Base-by-base conservation (phyloP, 2,888 invertebrate species). In the Harpalus rubripes region DNA sequence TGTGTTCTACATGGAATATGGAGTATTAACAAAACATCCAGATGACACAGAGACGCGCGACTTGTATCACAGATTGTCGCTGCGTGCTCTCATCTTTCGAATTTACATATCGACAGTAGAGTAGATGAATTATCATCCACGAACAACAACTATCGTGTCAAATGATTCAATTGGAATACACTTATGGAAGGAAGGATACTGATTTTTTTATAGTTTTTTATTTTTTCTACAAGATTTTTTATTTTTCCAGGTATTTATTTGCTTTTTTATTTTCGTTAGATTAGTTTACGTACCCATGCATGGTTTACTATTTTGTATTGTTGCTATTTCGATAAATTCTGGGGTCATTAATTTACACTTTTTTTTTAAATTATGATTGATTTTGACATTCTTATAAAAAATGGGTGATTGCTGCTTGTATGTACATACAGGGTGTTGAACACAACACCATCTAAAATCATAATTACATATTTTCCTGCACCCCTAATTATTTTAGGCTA, bases 201-300 rank as follows among this genome's bases (percentile, higher is more conserved):
- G 16, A 39, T 10, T 41, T 41, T 74, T 58, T 78, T 78, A 56
- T 58, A 8, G 7, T 74, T 44, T 18, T 74, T 7, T 22, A 56
- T 22, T 58, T n/a, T 58, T 58, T 78, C 41, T 10, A 26, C 7
- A 44, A 6, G 56, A n/a, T 39, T 39, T 68, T 39, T 44, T 16
- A 74, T 74, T 78, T 78, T 12, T 58, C 12, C 78, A 78, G 78
- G 78, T 78, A 78, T 41, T 58, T 58, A 32, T 78, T 56, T 52
- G 15, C 8, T 1, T 76, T 78, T 16, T 74, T 12, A 76, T 44
- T 76, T 72, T n/a, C 16, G 15, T 41, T 32, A 39, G n/a, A 32
- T 32, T 32, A 32, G 32, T 32, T 32, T 32, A 32, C 32, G 0
- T 5, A 32, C 32, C 32, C 32, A 5, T 32, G 32, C 32, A 32